Evolutionary conservation across 2,797 vertebrate species (phyloP).

Genomic region (Crocodylus rhombifer): DNA sequence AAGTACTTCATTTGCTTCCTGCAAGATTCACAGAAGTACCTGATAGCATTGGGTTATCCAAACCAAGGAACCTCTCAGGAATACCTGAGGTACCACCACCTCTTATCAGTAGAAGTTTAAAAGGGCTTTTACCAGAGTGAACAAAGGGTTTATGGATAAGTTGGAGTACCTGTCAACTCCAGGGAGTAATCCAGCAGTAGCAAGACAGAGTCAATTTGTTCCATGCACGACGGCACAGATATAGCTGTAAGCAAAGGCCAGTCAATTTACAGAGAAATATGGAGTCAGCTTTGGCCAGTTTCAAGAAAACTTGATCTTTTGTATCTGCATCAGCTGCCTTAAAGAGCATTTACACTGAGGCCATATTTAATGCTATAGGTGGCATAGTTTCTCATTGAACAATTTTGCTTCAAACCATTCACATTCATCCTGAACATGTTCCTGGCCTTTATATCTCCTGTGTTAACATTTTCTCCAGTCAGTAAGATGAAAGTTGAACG

Average conservation of each 20-base stretch:
- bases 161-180: constrained; percentile 49
- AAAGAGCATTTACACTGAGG: neutral
- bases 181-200: constrained; percentile 44
- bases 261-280: constrained; percentile 6
- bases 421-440: neutral
- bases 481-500: neutral
- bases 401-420: neutral
- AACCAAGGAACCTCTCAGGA: constrained; percentile 14
- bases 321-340: constrained; percentile 29
- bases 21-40: constrained; percentile 20
- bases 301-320: constrained; percentile 1
- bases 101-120: constrained; percentile 57
- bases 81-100: constrained; percentile 45
- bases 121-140: constrained; percentile 65
- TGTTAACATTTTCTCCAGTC: neutral
- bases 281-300: constrained; percentile 25
- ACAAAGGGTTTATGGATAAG: constrained; percentile 45
- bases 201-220: constrained; percentile 58
- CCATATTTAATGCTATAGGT: neutral
- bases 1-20: neutral
- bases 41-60: constrained; percentile 28
- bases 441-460: neutral
- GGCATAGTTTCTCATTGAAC: constrained; percentile 12
- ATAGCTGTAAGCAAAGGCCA: constrained; percentile 10
- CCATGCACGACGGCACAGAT: constrained; percentile 14